A percentile compares a stretch with the other conserved stretches of the same genome.
Conservation (phyloP, 2,888 invertebrate species). For the Diarsia brunnea region DNA sequence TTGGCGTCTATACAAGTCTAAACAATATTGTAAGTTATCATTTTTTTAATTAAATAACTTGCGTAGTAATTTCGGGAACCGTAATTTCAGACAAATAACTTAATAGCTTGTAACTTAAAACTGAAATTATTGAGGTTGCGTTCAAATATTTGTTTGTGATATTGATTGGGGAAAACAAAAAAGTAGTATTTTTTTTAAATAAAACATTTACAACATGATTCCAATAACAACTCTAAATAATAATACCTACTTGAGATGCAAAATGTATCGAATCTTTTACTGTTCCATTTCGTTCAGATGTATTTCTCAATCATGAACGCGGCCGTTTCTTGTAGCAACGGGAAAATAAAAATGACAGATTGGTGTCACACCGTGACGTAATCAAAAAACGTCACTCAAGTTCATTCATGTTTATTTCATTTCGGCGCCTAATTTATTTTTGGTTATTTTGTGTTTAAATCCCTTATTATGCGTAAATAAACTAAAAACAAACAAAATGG, state of each 20-base stretch:
- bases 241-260: neutral
- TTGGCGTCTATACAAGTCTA: too few relatives aligned
- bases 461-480: conserved; percentile 40
- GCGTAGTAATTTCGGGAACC: too few relatives aligned
- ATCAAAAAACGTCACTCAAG: conserved; percentile 30
- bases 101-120: too few relatives aligned
- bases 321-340: neutral
- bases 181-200: neutral
- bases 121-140: neutral
- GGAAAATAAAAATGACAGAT: conserved; percentile 31
- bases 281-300: neutral
- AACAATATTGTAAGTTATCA: too few relatives aligned
- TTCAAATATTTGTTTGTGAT: neutral
- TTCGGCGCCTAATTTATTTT: conserved; percentile 62
- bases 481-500: conserved; percentile 71
- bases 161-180: neutral
- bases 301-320: conserved; percentile 6
- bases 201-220: neutral
- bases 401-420: conserved; percentile 44
- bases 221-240: neutral
- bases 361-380: conserved; percentile 30
- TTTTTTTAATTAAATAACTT: too few relatives aligned
- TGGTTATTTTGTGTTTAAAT: conserved; percentile 10
- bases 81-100: too few relatives aligned
- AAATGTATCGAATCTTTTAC: too few relatives aligned